A percentile compares a stretch with the other conserved stretches of the same genome.
Evolutionary conservation across 2,888 invertebrate species (phyloP).

Genomic region (Drosophila nr. perissopoda): DNA sequence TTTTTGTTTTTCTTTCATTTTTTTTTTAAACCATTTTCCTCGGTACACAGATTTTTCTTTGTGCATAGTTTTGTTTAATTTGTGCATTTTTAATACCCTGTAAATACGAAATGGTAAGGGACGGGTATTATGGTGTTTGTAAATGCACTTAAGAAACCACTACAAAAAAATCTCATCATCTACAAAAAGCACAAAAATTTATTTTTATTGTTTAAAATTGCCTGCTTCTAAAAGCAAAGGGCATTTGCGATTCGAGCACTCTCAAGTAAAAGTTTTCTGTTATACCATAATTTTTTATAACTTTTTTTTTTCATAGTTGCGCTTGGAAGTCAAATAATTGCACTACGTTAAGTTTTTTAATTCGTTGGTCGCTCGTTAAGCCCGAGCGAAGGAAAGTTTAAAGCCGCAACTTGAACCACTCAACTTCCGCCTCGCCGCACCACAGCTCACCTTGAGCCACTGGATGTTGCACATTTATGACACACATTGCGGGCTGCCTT

Average conservation of each 20-base stretch:
- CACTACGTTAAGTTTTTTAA: constrained; percentile 71
- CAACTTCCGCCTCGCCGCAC: constrained; percentile 13
- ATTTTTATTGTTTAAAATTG: background rate
- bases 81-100: constrained; percentile 43
- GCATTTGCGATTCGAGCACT: background rate
- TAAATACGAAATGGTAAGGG: background rate
- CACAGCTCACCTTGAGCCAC: constrained; percentile 51
- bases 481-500: constrained; percentile 62
- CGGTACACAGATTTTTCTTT: constrained; percentile 57
- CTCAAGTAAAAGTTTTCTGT: constrained; percentile 4
- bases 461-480: constrained; percentile 67
- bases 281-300: constrained; percentile 26
- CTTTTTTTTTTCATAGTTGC: constrained; percentile 29
- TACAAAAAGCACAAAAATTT: too few relatives aligned
- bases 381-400: constrained; percentile 39
- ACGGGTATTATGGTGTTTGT: background rate
- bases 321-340: constrained; percentile 75
- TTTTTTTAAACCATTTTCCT: constrained; percentile 30
- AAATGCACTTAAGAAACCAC: background rate
- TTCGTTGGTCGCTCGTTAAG: constrained; percentile 48
- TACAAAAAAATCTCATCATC: background rate
- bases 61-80: constrained; percentile 68
- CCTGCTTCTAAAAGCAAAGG: background rate
- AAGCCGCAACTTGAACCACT: constrained; percentile 16
- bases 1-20: constrained; percentile 25